Base-by-base conservation (phyloP, 1,140 invertebrate species). In the Hydropsyche tenuis region DNA sequence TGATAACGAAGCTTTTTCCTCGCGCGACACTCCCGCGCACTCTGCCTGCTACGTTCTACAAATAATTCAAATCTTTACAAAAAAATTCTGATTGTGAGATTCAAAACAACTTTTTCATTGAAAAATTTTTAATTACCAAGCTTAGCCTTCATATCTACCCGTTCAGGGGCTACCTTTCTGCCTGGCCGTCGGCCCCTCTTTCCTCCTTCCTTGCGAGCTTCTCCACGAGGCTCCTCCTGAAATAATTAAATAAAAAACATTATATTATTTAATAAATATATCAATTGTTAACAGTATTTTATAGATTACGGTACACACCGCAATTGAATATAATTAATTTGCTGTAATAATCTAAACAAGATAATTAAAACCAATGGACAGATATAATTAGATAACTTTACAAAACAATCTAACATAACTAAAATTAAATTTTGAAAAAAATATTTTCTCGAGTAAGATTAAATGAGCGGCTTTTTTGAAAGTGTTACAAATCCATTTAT, bases 1-100 rank as follows among this genome's bases (percentile, higher is more conserved):
- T 99, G 96, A 83, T 98, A 98, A 23, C 97, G 89, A 46, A 99
- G 88, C 81, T 99, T 99, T 86, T 99, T 99, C 46, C 97, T 88
- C 43, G 96, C 96, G 77, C 97, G 90, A 83, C 96, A 99, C 87
- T 99, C 97, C 79, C 96, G 88, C 74, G 97, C 97, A 87, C 95
- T 97, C 87, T 99, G 96, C 76, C 96, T 88, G 84, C 96, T 98
- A 65, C 96, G 89, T 85, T 99, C 96, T 95, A 82, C 72, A 86
- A 87, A n/a, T n/a, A 80, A 63, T 9, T 45, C 3, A 72, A 64
- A 45, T 14, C 27, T 16, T 63, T 62, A 37, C 42, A 37, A 45
- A 65, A 65, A 51, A 64, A 30, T 18, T 56, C 48, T 25, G 1
- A n/a, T 16, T 51, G 3, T 4, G 4, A 68, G 14, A 51, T 5